phyloP scores from a whole-genome alignment of 2,797 vertebrate genomes.

The Falco peregrinus region DNA sequence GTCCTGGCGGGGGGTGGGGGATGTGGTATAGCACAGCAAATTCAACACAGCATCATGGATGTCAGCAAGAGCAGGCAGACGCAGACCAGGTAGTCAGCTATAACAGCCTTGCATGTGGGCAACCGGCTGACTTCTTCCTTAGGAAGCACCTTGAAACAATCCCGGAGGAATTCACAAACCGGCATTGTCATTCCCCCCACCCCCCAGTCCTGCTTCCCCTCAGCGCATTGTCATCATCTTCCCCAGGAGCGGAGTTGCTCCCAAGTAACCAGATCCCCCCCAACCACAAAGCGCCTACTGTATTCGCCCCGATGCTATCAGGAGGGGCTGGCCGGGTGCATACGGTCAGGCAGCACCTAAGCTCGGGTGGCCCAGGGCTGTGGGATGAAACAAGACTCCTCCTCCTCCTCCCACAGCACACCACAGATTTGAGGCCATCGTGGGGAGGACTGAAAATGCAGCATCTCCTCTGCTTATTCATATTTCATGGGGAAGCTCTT shows the following conservation, averaged over 20 bases:
- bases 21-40: background rate
- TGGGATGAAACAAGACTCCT: constrained; percentile 70
- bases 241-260: constrained; percentile 49
- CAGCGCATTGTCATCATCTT: constrained; percentile 29
- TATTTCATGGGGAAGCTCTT: background rate
- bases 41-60: background rate
- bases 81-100: background rate
- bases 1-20: too few species aligned
- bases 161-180: constrained; percentile 38
- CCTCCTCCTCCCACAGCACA: constrained; percentile 32
- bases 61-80: background rate
- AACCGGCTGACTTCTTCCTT: background rate
- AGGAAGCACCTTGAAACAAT: constrained; percentile 27
- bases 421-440: constrained; percentile 51
- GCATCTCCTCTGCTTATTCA: constrained; percentile 13
- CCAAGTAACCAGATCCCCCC: constrained; percentile 73
- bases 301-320: constrained; percentile 58
- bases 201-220: background rate
- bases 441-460: background rate
- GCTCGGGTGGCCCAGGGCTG: constrained; percentile 68
- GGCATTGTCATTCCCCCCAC: background rate
- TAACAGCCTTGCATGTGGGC: background rate
- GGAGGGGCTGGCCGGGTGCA: constrained; percentile 24
- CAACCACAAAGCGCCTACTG: constrained; percentile 73
- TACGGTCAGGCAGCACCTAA: constrained; percentile 55